Conservation (phyloP, 2,113 vertebrate genomes). For the Tupaia tana region DNA sequence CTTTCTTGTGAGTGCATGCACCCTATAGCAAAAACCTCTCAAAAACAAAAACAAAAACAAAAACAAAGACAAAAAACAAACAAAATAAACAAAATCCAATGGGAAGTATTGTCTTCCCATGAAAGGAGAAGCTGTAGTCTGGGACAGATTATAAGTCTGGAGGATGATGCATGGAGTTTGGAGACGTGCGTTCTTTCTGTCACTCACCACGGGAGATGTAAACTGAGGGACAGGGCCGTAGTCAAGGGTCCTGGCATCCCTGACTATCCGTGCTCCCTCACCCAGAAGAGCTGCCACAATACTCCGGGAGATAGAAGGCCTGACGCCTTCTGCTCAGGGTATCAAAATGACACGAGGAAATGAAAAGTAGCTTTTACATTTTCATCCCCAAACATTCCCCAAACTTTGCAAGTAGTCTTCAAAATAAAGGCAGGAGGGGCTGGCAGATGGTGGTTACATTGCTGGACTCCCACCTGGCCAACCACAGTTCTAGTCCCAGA, state of each 20-base stretch:
- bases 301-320: neutral
- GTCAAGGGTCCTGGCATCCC: fast-evolving
- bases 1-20: too few relatives aligned
- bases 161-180: neutral
- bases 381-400: neutral
- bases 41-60: too few relatives aligned
- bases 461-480: too few relatives aligned
- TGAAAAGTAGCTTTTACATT: neutral
- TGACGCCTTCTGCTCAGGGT: neutral
- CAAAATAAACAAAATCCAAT: neutral
- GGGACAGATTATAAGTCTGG: neutral
- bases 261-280: neutral
- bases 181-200: neutral
- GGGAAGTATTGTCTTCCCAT: neutral
- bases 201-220: neutral
- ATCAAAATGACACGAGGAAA: neutral
- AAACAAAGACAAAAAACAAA: too few relatives aligned
- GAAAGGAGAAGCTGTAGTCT: neutral
- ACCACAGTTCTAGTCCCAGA: too few relatives aligned
- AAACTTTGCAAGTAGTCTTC: neutral
- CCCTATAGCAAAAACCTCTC: too few relatives aligned
- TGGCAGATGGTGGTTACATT: too few relatives aligned
- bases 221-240: neutral
- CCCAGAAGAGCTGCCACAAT: fast-evolving
- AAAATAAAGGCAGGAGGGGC: neutral